A percentile compares a stretch with the other conserved stretches of the same genome.
These are phyloP conservation scores for Hippopotamyrus pictus DNA, from an alignment of 2,797 vertebrate genomes.

Conservation along the genomic window DNA sequence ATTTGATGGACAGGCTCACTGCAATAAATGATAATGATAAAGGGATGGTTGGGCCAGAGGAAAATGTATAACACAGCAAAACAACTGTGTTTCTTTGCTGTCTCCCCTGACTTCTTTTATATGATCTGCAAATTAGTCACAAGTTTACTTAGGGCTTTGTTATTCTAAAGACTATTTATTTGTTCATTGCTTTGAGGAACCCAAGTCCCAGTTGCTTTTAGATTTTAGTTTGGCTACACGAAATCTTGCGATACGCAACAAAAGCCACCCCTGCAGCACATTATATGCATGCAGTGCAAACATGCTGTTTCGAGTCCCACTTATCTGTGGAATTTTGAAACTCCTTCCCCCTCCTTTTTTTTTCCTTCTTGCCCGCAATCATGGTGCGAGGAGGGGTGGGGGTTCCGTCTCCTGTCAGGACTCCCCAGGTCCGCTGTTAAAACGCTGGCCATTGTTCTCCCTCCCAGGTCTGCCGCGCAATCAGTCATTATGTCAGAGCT, in stretches of 20 bases:
- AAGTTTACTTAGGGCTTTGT: background rate
- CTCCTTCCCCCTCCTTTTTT: background rate
- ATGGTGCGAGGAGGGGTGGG: background rate
- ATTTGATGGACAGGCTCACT: background rate
- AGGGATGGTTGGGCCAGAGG: background rate
- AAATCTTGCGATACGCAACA: background rate
- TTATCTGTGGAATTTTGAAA: background rate
- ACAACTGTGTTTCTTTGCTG: background rate
- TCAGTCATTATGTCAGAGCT: constrained; percentile 66
- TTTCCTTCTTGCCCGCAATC: background rate
- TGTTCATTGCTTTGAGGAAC: background rate
- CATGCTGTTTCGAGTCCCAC: background rate
- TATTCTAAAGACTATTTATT: background rate
- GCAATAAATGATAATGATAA: background rate
- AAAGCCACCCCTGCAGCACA: background rate
- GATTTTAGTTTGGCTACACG: background rate
- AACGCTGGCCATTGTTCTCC: constrained; percentile 59
- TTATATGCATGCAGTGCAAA: background rate
- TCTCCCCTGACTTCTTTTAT: background rate
- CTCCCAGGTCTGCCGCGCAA: constrained; percentile 53
- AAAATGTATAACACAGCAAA: background rate
- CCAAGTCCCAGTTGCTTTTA: background rate
- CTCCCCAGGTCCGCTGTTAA: constrained; percentile 59
- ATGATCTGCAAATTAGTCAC: background rate
- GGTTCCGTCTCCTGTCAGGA: constrained; percentile 50